phyloP scores from a whole-genome alignment of 1,140 invertebrate species.

The Archegozetes longisetosus region DNA sequence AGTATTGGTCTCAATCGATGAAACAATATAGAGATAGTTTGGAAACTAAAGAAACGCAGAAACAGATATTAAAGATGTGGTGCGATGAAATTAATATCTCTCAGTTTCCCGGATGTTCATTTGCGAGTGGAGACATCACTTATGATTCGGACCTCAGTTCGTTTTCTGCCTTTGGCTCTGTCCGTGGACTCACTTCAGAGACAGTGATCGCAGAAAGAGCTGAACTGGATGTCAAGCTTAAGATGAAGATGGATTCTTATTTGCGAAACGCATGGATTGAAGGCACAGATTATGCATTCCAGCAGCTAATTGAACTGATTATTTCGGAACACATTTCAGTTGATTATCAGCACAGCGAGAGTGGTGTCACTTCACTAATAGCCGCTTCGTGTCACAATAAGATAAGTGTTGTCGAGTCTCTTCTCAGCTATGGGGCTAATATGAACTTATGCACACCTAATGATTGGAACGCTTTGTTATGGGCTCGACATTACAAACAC shows the following conservation, averaged over 20 bases:
- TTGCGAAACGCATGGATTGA: neutral
- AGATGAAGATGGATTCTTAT: neutral
- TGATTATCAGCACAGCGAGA: slow-evolving; percentile 43
- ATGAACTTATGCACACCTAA: slow-evolving; percentile 43
- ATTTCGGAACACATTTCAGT: slow-evolving; percentile 19
- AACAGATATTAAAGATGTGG: neutral
- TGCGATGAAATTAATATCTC: neutral
- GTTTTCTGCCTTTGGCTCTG: too few relatives aligned
- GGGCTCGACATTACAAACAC: slow-evolving; percentile 46
- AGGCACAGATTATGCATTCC: neutral
- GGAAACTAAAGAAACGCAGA: neutral
- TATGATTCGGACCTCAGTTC: too few relatives aligned
- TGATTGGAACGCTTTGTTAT: slow-evolving; percentile 53
- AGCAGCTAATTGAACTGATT: neutral
- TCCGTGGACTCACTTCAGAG: neutral
- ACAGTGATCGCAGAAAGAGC: neutral
- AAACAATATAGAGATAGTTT: neutral
- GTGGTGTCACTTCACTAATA: slow-evolving; percentile 55
- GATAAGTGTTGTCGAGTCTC: slow-evolving; percentile 43
- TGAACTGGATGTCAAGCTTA: neutral
- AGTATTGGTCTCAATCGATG: neutral
- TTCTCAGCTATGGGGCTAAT: slow-evolving; percentile 53
- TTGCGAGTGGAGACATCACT: neutral
- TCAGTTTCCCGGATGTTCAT: neutral
- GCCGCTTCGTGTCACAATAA: slow-evolving; percentile 50